A percentile compares a stretch with the other conserved stretches of the same genome.
Conservation (phyloP, 2,113 vertebrate species). For the Sula dactylatra region DNA sequence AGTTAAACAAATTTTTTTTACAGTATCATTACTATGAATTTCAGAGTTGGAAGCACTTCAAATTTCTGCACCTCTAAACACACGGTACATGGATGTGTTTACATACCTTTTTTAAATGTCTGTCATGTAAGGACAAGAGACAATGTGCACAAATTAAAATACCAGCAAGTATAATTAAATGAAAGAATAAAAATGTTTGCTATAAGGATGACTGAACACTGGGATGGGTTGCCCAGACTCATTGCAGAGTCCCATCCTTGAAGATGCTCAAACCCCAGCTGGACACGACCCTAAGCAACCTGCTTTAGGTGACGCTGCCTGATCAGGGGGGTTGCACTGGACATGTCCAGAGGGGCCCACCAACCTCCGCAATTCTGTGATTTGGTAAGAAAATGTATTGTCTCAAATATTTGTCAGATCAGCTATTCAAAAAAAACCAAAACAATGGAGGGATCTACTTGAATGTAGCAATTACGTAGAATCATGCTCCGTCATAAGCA, state of each 20-base stretch:
- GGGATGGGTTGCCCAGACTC: too few relatives aligned
- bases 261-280: neutral
- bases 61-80: neutral
- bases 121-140: neutral
- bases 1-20: neutral
- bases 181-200: neutral
- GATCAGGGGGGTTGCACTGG: neutral
- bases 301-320: neutral
- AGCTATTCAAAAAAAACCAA: neutral
- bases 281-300: neutral
- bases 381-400: neutral
- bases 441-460: neutral
- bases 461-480: neutral
- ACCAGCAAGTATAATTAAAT: neutral
- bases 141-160: neutral
- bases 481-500: neutral
- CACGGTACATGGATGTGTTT: rapidly evolving
- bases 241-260: too few relatives aligned
- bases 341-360: neutral
- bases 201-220: neutral
- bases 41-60: neutral
- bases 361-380: neutral
- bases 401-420: neutral
- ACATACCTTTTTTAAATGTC: neutral
- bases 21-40: neutral